Evolutionary conservation across 1,140 invertebrate species (phyloP).

Genomic region (Scylla paramamosain): DNA sequence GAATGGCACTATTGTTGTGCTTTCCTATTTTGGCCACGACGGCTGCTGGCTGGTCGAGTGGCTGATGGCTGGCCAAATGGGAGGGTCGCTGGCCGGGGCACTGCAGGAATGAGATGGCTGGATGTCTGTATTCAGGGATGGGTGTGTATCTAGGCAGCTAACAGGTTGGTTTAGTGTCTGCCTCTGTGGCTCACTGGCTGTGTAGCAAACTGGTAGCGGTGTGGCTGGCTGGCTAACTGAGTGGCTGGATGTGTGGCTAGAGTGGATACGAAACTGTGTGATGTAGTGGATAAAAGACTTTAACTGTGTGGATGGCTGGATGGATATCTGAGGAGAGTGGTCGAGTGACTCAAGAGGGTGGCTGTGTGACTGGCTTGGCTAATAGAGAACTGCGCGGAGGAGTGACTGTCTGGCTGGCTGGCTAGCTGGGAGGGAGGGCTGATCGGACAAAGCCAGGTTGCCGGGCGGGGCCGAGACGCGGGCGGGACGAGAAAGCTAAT

Average conservation of each 20-base stretch:
- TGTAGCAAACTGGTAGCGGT: too few species aligned
- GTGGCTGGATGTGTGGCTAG: too few species aligned
- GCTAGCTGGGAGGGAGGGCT: not conserved
- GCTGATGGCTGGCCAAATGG: not conserved
- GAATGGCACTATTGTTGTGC: conserved; percentile 60
- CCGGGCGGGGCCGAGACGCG: not conserved
- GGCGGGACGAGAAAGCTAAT: not conserved
- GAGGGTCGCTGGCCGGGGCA: not conserved
- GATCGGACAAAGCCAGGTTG: not conserved
- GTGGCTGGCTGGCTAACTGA: too few species aligned
- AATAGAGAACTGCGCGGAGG: not conserved
- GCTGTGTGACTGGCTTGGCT: not conserved
- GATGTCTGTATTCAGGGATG: not conserved
- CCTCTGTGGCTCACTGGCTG: not conserved
- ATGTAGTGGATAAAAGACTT: not conserved
- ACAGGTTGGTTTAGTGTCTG: not conserved
- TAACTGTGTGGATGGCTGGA: not conserved
- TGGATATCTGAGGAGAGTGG: not conserved
- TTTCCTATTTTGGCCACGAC: conserved; percentile 40
- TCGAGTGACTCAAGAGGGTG: not conserved
- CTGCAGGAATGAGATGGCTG: not conserved
- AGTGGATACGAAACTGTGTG: not conserved
- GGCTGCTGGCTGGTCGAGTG: conserved; percentile 16
- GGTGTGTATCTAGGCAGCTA: too few species aligned
- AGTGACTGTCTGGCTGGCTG: not conserved